phyloP scores from a whole-genome alignment of 2,113 vertebrate genomes.

The Leptodactylus fuscus region DNA sequence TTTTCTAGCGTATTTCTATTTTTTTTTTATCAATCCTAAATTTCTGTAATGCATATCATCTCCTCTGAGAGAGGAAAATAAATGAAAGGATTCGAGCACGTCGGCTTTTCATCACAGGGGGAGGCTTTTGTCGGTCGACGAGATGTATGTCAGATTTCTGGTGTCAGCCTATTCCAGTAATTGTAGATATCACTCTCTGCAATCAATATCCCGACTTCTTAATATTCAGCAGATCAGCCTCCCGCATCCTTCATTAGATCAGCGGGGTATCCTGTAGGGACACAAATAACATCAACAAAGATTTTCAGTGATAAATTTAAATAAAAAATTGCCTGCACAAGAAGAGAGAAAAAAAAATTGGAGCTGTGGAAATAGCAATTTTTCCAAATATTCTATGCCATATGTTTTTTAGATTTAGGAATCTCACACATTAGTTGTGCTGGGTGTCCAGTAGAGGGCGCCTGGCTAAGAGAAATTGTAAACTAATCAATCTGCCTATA shows the following conservation, averaged over 20 bases:
- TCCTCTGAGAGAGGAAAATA: neutral
- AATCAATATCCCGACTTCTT: slow-evolving; percentile 40
- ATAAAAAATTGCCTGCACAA: neutral
- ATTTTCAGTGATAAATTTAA: neutral
- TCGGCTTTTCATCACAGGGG: neutral
- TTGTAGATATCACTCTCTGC: slow-evolving; percentile 25
- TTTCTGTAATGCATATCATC: too few relatives aligned
- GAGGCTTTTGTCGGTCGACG: neutral
- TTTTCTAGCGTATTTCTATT: too few relatives aligned
- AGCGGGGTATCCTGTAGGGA: neutral
- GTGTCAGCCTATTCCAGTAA: slow-evolving; percentile 30
- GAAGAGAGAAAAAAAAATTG: neutral
- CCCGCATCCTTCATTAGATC: slow-evolving; percentile 25
- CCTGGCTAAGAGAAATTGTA: neutral
- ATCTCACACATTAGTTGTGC: neutral
- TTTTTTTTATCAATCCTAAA: too few relatives aligned
- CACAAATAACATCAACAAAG: neutral
- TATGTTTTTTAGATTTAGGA: too few relatives aligned
- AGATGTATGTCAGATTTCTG: slow-evolving; percentile 6
- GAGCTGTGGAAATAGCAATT: neutral
- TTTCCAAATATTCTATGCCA: neutral
- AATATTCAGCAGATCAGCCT: slow-evolving; percentile 30
- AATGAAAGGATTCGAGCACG: neutral
- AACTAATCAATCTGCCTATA: neutral
- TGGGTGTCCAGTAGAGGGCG: neutral